Base-by-base conservation (phyloP, 2,797 vertebrate genomes). In the Darevskia mixta region DNA sequence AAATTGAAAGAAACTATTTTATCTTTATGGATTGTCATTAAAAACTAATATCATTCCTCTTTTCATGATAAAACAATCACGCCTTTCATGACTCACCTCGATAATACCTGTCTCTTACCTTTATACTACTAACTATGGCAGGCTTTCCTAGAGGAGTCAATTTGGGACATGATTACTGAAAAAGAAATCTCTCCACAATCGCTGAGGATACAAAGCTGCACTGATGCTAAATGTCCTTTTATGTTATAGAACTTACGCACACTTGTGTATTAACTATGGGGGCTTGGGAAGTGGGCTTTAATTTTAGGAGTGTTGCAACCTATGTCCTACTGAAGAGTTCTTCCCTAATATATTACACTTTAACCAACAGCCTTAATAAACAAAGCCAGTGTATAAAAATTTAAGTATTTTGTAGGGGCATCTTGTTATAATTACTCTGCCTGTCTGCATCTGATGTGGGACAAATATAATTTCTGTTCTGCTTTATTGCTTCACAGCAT, bases 251-350 rank as follows among this genome's bases (percentile, higher is more conserved):
- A 61, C n/a, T 15, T 61, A 27, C 11, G 15, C 13, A 79, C 49
- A 32, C 4, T 80, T 73, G n/a, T 67, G 7, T 41, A 83, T 88
- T 41, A 66, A 11, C 35, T 35, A 41, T 79, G 9, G 38, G 75
- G 29, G 43, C 81, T 82, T 32, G n/a, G 27, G 38, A 88, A 71
- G 15, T 73, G 67, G 3, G 81, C 69, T 92, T 20, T 79, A 75
- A 18, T n/a, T 87, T 91, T 73, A 32, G 49, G 13, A 58, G 3
- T 71, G 25, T 89, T 85, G 9, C 82, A 0, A 61, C 72, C 23
- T 78, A 23, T 94, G 73, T 90, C 89, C 66, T 89, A 88, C 86
- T 88, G 76, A 10, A 88, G 67, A 35, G 85, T 64, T 0, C 81
- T 7, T 79, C 0, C 49, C 82, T 64, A 82, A 49, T 55, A 82